Evolutionary conservation across 2,113 vertebrate species (phyloP).

Genomic region (Panurus biarmicus): DNA sequence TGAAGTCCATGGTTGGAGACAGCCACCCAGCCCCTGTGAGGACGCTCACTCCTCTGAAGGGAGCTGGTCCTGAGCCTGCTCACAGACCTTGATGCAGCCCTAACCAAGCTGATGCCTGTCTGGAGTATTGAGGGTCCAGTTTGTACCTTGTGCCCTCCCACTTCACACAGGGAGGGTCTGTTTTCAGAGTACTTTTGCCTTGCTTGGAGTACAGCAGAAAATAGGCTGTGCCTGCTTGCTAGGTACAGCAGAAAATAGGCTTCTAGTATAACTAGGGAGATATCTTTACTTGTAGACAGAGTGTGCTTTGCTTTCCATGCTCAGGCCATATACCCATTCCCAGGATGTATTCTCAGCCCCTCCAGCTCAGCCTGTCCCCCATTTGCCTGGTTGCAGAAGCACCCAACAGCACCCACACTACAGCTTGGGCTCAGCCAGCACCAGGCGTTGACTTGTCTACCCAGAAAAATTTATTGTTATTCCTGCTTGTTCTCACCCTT

Average conservation of each 20-base stretch:
- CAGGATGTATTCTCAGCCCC: not conserved
- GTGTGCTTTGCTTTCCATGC: not conserved
- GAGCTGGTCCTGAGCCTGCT: not conserved
- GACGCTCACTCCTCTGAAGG: not conserved
- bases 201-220: not conserved
- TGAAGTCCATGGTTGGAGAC: fast-evolving
- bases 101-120: not conserved
- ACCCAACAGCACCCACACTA: not conserved
- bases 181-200: not conserved
- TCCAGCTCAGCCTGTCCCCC: not conserved
- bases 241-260: not conserved
- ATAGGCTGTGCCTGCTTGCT: not conserved
- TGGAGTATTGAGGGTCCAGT: not conserved
- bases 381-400: not conserved
- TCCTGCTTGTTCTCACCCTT: not conserved
- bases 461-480: not conserved
- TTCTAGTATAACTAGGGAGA: not conserved
- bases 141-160: not conserved
- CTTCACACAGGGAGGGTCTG: not conserved
- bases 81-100: not conserved
- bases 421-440: not conserved
- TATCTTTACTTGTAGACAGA: not conserved
- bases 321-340: not conserved
- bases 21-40: not conserved
- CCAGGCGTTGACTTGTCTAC: not conserved